These are phyloP conservation scores for Megathymus violae DNA, from an alignment of 1,140 invertebrate genomes.

Conservation along the genomic window DNA sequence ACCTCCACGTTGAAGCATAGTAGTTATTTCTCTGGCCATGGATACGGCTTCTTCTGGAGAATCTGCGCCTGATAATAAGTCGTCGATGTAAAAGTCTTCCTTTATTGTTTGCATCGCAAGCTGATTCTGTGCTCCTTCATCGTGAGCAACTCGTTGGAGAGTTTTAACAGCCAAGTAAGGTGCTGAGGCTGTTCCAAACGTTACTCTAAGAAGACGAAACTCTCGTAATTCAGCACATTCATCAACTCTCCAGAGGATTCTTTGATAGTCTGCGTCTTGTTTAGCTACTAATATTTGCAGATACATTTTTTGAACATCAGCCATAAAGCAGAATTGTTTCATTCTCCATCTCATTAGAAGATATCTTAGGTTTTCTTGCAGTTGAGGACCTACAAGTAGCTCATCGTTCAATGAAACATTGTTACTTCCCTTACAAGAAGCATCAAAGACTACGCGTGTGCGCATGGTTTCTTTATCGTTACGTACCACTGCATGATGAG, in stretches of 20 bases:
- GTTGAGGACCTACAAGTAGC: conserved; percentile 15
- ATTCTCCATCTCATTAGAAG: conserved; percentile 25
- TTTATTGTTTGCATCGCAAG: no score
- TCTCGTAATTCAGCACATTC: conserved; percentile 24
- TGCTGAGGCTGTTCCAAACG: conserved; percentile 51
- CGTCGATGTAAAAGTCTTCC: no score
- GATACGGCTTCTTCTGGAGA: no score
- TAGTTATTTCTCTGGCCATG: no score
- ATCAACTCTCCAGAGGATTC: conserved; percentile 39
- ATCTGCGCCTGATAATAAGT: no score
- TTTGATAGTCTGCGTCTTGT: conserved; percentile 24
- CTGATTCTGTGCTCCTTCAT: not conserved
- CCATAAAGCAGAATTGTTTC: not conserved
- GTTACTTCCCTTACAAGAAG: conserved; percentile 43
- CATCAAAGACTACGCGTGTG: conserved; percentile 69
- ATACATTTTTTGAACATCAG: conserved; percentile 34
- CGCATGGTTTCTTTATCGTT: conserved; percentile 49
- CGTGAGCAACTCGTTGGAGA: conserved; percentile 5
- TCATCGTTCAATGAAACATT: conserved; percentile 22
- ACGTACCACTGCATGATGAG: conserved; percentile 67
- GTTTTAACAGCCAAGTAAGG: conserved; percentile 53
- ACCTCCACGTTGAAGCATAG: not conserved
- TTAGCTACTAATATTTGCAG: conserved; percentile 7
- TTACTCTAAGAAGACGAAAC: conserved; percentile 31
- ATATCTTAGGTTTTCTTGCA: conserved; percentile 23